Base-by-base conservation (phyloP, 2,888 invertebrate genomes). In the Allolobophora icterica region DNA sequence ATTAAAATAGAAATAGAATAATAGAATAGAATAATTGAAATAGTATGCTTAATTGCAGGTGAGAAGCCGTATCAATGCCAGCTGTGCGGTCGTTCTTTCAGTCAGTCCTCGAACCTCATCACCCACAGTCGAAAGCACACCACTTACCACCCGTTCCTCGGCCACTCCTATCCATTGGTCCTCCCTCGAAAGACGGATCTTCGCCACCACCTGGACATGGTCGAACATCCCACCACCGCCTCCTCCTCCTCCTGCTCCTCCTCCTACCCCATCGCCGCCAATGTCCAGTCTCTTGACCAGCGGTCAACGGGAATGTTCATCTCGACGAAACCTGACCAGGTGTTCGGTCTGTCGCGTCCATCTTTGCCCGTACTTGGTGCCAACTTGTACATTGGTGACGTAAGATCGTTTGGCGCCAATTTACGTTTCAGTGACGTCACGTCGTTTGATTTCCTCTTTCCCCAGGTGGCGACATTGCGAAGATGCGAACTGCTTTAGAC, bases 51-150 rank as follows among this genome's bases (percentile, higher is more conserved):
- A 13, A 24, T 21, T 71, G 8, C 71, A 99, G 99, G 99, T 92
- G 99, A 99, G 95, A 99, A 99, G 94, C 99, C 99, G 0, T 99
- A 99, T 96, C 99, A 99, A 96, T 99, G 99, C 96, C 97, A 97
- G 94, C 98, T 99, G 45, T 99, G 99, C 95, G 98, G 98, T 87
- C 99, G 99, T 95, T 98, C 99, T 35, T 99, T 99, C 96, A 98
- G 98, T 94, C 99, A 99, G 96, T 98, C 98, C 94, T 99, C 98
- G 91, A 99, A 99, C 96, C 96, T 99, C 93, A 99, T 99, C 95
- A 99, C 99, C 15, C 99, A 99, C 93, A 92, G 91, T 98, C 97
- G 99, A 92, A 99, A 99, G 95, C 99, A 99, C 96, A 99, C 30
- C 71, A n/a, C 30, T 11, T 71, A 98, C 96, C 99, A 99, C 95